Evolutionary conservation across 2,888 invertebrate species (phyloP).

Genomic region (Horisme vitalbata): DNA sequence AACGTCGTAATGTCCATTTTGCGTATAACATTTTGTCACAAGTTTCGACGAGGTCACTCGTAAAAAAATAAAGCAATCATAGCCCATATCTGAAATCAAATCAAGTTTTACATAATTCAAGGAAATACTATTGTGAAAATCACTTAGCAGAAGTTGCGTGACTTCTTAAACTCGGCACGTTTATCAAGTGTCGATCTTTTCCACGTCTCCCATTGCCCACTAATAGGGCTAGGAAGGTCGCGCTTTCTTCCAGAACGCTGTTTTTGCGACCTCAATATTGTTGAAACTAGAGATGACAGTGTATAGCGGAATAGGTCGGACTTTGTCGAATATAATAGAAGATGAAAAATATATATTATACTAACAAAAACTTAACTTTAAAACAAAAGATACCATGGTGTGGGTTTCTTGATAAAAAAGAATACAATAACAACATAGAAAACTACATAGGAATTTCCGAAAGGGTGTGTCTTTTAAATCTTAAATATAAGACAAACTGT

Average conservation of each 20-base stretch:
- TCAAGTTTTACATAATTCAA: constrained; percentile 6
- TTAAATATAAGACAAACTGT: too few relatives aligned
- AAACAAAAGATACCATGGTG: too few relatives aligned
- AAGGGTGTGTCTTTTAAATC: too few relatives aligned
- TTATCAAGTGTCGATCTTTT: constrained; percentile 35
- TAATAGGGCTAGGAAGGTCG: constrained; percentile 33
- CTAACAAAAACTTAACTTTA: too few relatives aligned
- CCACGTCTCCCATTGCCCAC: constrained; percentile 29
- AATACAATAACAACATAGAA: too few relatives aligned
- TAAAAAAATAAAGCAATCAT: constrained; percentile 7
- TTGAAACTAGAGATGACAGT: not conserved
- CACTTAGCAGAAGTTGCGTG: constrained; percentile 29
- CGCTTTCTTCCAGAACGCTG: constrained; percentile 27
- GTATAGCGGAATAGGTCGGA: not conserved
- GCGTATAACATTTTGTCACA: not conserved
- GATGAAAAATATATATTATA: too few relatives aligned
- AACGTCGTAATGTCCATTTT: constrained; percentile 7
- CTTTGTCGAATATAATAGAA: too few relatives aligned
- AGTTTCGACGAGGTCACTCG: constrained; percentile 1
- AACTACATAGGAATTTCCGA: too few relatives aligned
- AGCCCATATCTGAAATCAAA: constrained; percentile 13
- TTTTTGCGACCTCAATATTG: constrained; percentile 23
- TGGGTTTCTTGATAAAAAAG: too few relatives aligned
- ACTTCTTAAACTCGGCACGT: constrained; percentile 20
- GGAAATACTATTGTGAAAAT: constrained; percentile 16